Conservation (phyloP, 2,797 vertebrate species). For the Allobates femoralis region DNA sequence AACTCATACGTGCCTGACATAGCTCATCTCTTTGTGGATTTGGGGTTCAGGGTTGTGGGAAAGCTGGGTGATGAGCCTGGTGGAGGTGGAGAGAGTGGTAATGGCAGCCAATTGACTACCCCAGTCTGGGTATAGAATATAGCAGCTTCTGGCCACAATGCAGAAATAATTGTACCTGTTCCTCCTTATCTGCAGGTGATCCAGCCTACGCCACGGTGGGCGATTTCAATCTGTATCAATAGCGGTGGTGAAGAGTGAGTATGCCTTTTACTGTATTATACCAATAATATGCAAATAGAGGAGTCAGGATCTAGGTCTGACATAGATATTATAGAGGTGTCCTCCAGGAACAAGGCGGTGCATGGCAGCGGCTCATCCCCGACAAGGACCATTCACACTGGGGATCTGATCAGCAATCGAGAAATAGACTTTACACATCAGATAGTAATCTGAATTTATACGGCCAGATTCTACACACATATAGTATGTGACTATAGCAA, state of each 20-base stretch:
- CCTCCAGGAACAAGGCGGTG: background rate
- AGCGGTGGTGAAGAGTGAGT: slow-evolving; percentile 1
- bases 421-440: too few relatives aligned
- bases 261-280: background rate
- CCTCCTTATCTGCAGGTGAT: background rate
- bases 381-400: too few relatives aligned
- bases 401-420: too few relatives aligned
- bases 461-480: too few relatives aligned
- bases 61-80: too few relatives aligned
- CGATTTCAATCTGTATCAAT: background rate
- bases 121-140: background rate
- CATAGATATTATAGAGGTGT: too few relatives aligned
- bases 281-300: background rate
- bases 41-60: too few relatives aligned
- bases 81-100: too few relatives aligned
- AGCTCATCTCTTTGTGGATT: too few relatives aligned
- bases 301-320: background rate
- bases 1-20: background rate
- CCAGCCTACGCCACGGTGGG: background rate
- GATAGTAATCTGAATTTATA: too few relatives aligned
- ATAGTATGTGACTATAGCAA: too few relatives aligned
- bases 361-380: background rate
- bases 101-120: background rate
- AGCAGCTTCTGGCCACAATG: background rate
- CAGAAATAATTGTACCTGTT: background rate